Evolutionary conservation across 2,888 invertebrate species (phyloP), one percentile per base, ranked within the genome.

Genomic region (Hyposoter didymator): DNA sequence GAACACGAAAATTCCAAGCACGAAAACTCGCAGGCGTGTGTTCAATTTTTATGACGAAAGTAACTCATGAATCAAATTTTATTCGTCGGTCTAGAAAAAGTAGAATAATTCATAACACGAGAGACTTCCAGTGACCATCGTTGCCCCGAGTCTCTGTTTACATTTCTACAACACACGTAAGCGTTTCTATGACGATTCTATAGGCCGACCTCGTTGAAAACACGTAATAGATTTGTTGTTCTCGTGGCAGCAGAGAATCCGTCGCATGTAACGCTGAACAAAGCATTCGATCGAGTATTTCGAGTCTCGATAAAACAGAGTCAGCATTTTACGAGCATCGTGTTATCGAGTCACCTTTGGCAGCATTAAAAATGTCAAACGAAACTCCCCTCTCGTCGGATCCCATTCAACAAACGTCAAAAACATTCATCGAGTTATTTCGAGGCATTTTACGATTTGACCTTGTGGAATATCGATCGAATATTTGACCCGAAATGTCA

Each of bases 171-270:
- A 73, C 28, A 74, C 17, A 45, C 28, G n/a, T n/a, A 45, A 32
- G 45, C 43, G 62, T 52, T 49, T 28, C 55, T 45, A 28, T 19
- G 78, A 73, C 72, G 59, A 78, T 67, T 52, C 7, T 47, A 45
- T 73, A 72, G 66, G 47, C 47, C 73, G 82, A 83, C 82, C 82
- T 83, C 72, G 82, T 78, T 83, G 12, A 43, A 4, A 45, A 55
- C 64, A 62, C 43, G 22, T 66, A 74, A 81, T 67, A 72, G 76
- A 28, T 82, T 72, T 76, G 70, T 76, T 82, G 70, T 72, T 49
- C 72, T 45, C 70, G 64, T 49, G 22, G 66, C 70, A 49, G 66
- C 70, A 49, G 39, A 47, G 64, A 17, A 79, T 32, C 43, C 35
- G 49, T n/a, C 32, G 14, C 45, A 59, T 6, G 28, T 28, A 59